Conservation (phyloP, 2,888 invertebrate species). For the Xylota segnis region DNA sequence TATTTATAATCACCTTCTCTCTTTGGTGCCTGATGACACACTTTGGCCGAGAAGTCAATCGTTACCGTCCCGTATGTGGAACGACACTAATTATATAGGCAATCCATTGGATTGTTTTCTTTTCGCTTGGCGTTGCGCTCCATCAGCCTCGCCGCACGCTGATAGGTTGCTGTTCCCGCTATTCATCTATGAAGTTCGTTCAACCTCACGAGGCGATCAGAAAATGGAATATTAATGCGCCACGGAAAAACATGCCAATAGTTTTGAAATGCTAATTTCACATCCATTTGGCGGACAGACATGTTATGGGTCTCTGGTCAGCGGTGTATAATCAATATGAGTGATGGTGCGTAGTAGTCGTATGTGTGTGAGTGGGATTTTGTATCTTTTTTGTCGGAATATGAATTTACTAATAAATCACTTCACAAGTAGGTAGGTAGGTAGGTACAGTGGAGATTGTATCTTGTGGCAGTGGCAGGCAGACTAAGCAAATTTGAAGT, state of each 20-base stretch:
- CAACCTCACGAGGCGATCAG: conserved; percentile 35
- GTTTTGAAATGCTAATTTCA: conserved; percentile 48
- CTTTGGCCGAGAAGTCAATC: conserved; percentile 16
- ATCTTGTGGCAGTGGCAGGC: conserved; percentile 14
- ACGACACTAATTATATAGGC: conserved; percentile 29
- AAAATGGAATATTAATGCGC: conserved; percentile 33
- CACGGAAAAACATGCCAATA: conserved; percentile 45
- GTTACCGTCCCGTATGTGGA: conserved; percentile 24
- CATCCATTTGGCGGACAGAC: conserved; percentile 15
- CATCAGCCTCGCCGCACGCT: not conserved
- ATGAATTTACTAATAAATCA: conserved; percentile 30
- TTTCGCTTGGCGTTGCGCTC: not conserved
- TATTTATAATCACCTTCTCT: conserved; percentile 32
- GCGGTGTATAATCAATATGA: not conserved
- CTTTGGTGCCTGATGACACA: conserved; percentile 15
- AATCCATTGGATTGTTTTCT: conserved; percentile 28
- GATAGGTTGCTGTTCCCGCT: conserved; percentile 21
- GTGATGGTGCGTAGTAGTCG: not conserved
- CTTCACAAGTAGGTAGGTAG: conserved; percentile 19
- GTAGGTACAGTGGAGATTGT: not conserved
- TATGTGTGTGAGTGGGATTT: not conserved
- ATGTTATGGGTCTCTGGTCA: conserved; percentile 22
- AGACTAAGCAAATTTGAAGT: conserved; percentile 12
- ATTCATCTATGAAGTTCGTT: conserved; percentile 51
- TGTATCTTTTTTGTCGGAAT: conserved; percentile 8